These are phyloP conservation scores for Pogonognathellus flavescens DNA, from an alignment of 1,140 invertebrate species.

Conservation along the genomic window DNA sequence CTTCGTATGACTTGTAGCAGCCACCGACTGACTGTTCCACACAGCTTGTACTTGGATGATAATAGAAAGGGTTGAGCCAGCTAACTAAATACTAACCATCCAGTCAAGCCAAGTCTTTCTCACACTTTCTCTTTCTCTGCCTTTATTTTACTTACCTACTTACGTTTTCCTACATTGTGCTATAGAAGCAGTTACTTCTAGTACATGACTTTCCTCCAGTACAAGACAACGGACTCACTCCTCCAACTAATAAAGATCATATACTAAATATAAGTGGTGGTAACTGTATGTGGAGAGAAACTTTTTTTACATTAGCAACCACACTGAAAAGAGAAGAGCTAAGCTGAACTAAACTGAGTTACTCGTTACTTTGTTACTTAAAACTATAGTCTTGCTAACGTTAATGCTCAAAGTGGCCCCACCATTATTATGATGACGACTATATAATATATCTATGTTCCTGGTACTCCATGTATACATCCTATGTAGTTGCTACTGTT, in stretches of 20 bases:
- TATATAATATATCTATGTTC: neutral
- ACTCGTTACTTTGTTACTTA: conserved; percentile 32
- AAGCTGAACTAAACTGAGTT: conserved; percentile 32
- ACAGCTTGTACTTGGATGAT: neutral
- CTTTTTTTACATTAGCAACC: conserved; percentile 36
- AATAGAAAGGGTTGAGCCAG: conserved; percentile 8
- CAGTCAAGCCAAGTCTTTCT: conserved; percentile 19
- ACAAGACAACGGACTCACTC: conserved; percentile 8
- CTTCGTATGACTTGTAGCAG: neutral
- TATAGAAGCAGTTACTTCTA: conserved; percentile 3
- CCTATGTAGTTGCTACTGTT: neutral
- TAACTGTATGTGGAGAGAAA: neutral
- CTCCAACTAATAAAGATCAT: neutral
- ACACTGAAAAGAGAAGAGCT: conserved; percentile 26
- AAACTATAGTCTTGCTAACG: conserved; percentile 4
- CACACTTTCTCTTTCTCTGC: conserved; percentile 27
- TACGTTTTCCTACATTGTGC: neutral
- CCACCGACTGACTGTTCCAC: no score
- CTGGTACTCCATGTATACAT: neutral
- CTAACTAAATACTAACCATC: neutral
- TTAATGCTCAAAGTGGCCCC: conserved; percentile 23
- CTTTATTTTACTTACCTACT: conserved; percentile 47
- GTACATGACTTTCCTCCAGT: neutral
- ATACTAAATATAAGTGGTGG: neutral
- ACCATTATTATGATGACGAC: conserved; percentile 26